phyloP scores from a whole-genome alignment of 1,140 invertebrate genomes.

The Drosophila equinoxialis region DNA sequence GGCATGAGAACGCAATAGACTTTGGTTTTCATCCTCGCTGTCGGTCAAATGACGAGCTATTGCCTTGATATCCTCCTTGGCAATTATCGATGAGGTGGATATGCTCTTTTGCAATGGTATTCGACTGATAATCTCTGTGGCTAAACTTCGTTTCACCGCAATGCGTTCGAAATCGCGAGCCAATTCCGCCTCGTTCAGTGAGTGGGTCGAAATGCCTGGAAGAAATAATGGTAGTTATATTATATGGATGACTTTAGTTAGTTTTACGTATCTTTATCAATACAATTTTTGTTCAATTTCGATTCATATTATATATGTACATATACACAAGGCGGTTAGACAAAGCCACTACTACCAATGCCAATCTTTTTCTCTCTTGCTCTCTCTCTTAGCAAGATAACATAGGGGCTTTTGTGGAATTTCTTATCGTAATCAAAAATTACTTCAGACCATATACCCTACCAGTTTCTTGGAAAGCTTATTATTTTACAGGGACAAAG shows the following conservation, averaged over 20 bases:
- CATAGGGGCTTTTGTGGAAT: conserved; percentile 59
- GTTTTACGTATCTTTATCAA: conserved; percentile 17
- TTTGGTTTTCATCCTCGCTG: conserved; percentile 83
- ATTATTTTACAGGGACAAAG: background rate
- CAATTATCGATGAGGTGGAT: conserved; percentile 90
- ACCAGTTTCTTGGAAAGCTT: conserved; percentile 31
- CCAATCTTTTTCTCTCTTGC: background rate
- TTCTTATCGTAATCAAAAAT: conserved; percentile 69
- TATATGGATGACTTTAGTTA: conserved; percentile 31
- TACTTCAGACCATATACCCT: conserved; percentile 49
- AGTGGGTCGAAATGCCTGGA: conserved; percentile 89
- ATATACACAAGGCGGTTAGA: background rate
- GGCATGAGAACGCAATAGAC: conserved; percentile 77
- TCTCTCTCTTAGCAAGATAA: conserved; percentile 47
- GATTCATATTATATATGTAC: conserved; percentile 7
- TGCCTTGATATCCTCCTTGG: conserved; percentile 80
- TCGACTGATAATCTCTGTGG: conserved; percentile 86
- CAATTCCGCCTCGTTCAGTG: conserved; percentile 92
- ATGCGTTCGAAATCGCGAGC: conserved; percentile 87
- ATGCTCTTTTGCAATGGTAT: conserved; percentile 94
- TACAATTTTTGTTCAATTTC: conserved; percentile 26
- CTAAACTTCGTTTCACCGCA: conserved; percentile 85
- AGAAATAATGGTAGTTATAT: conserved; percentile 14
- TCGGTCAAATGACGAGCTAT: conserved; percentile 81
- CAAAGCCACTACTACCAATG: background rate